Evolutionary conservation across 2,888 invertebrate species (phyloP), one percentile per base, ranked within the genome.

Genomic region (Polyommatus icarus): DNA sequence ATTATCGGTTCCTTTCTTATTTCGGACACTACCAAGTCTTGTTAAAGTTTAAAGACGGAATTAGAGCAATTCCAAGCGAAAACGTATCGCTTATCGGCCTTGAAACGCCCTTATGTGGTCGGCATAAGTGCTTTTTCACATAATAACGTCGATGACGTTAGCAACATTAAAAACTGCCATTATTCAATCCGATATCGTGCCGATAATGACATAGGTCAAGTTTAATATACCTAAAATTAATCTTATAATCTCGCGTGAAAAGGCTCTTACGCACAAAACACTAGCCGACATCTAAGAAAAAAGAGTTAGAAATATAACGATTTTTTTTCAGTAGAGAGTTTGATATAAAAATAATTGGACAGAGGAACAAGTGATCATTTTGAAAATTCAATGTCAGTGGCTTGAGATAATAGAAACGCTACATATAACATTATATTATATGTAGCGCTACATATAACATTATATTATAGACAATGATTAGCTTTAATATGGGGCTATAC

Each of bases 271-370:
- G 75, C n/a, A 67, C 57, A 61, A 61, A 67, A 61, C 10, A 12
- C 24, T 67, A 29, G 67, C 67, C 10, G 29, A 67, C 1, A 10
- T 29, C 8, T 18, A 61, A 8, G 24, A 29, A 15, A 12, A 67
- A 29, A 67, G 24, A 67, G 24, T 20, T 61, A 61, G 4, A 24
- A 24, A 61, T 4, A 61, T 61, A 18, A 61, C 46, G 20, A 36
- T 3, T 8, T 24, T 59, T 12, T 24, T 24, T 3, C 29, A 67
- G 29, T 29, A 67, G 12, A 67, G 67, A 15, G 12, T 15, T 67
- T 29, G 24, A 7, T 67, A 67, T 67, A 67, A 67, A 61, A 67
- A 67, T 67, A 67, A 67, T 12, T 29, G 15, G 29, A 67, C 67
- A 67, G 24, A 24, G 15, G 29, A 29, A 67, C 29, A 67, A 67